Base-by-base conservation (phyloP, 2,113 vertebrate genomes). In the Grallaria varia region DNA sequence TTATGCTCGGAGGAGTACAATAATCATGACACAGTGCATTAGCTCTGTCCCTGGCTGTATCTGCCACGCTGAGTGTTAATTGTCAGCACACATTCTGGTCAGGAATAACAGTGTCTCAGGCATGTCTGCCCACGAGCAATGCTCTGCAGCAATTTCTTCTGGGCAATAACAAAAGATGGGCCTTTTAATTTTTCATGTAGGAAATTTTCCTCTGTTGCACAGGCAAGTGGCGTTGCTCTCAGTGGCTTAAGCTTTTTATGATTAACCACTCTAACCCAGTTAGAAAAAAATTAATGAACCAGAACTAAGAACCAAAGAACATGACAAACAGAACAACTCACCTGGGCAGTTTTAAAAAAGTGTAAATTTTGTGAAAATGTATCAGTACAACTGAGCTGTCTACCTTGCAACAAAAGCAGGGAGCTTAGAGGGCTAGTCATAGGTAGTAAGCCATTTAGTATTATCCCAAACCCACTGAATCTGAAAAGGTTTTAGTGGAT, bases 1-100 rank as follows among this genome's bases (percentile, higher is more conserved):
- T 96, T 93, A 84, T 81, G 84, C 91, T 96, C 39, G 2, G 55
- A 97, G 89, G 85, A 97, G 76, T 68, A 60, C 72, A 92, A 77
- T 90, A 95, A 96, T 87, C 84, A 64, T 64, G 71, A 95, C 81
- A 88, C 55, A 94, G 58, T 85, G 49, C 53, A 58, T 91, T 84
- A 90, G 83, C 27, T 96, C 69, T 91, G 64, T 96, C 72, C 53
- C 85, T 84, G 91, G 84, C 75, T 89, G 25, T 47, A 22, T 91
- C 80, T 92, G 71, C 58, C 55, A 72, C 66, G 68, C 80, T 75
- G 86, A 79, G 86, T 85, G 59, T 64, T 93, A 96, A 96, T 74
- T 84, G 93, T 73, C 68, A 95, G 87, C 44, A 40, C 67, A 78
- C 33, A 87, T 72, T 82, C 76, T 80, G 31, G 42, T 75, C 27